Evolutionary conservation across 1,140 invertebrate genomes (phyloP), one percentile per base, ranked within the genome.

Genomic region (Drosophila sucinea): DNA sequence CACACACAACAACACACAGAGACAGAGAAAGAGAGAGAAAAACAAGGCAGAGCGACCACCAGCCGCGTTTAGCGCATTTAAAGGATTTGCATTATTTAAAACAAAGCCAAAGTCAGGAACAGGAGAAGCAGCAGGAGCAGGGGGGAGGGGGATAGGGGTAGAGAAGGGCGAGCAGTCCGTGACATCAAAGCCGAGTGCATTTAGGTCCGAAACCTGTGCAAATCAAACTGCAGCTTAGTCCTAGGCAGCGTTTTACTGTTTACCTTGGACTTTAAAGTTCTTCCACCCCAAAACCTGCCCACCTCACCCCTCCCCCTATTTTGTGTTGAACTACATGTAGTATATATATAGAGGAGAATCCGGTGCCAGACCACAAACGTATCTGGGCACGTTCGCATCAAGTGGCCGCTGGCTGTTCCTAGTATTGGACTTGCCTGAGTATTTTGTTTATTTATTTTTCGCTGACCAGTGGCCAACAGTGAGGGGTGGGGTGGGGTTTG

Each of bases 11-110:
- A n/a, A 23, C 44, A 1, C 5, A 47, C 6, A 23, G 2, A 47
- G 2, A 47, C 44, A 60, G 30, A 65, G 11, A 27, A 5, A 23
- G 17, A 47, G 5, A 47, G 17, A 47, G 44, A 51, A 51, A 51
- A 51, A 51, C 44, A 27, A 23, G 11, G 17, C 30, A 54, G 3
- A 27, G 35, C 27, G 27, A 41, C 63, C 69, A 63, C 65, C 73
- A 70, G 70, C 73, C 77, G 84, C 83, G 71, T 85, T 90, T 79
- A 81, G 81, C 65, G 85, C 74, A 77, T 85, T 90, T 89, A 81
- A 78, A 56, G 80, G 85, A 90, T 89, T 85, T 89, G 65, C 81
- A 84, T 90, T 90, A 90, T 90, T 90, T 89, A 81, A 70, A 67
- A 77, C 69, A 72, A 67, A 65, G 69, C 44, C 67, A 66, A 41